Evolutionary conservation across 2,113 vertebrate species (phyloP), one percentile per base, ranked within the genome.

Genomic region (Columba livia): DNA sequence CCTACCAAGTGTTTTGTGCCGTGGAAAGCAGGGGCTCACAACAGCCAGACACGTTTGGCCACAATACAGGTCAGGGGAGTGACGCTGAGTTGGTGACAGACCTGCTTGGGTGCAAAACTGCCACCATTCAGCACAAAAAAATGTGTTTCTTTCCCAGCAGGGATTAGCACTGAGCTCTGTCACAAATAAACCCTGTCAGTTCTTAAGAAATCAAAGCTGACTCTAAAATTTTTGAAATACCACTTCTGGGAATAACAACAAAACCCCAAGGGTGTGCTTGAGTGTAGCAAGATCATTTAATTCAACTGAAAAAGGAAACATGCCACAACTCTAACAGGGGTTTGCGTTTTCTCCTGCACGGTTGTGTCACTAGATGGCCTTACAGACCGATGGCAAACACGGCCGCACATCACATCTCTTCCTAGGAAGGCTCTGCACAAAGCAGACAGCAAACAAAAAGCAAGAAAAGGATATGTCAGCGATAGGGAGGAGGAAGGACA

Each of bases 361-460:
- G 24, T 88, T 95, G 36, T 92, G 82, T 96, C 97, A 94, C 97
- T 97, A 97, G 97, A 94, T 97, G 97, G 92, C 94, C 86, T 88
- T 89, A 81, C 78, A 97, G 89, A 82, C 92, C 86, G 1, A 73
- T 25, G 0, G n/a, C 65, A 89, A 67, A 81, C 48, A 15, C 17
- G 1, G 11, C n/a, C 29, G 64, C 7, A 5, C 75, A 20, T 42
- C 2, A 1, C 32, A 15, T 14, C 23, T 24, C 75, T 18, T 13
- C 19, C 60, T 20, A 44, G 72, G 64, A 51, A 53, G 42, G 34
- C 32, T 25, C 32, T 57, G 88, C 88, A 87, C 85, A 89, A 78
- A 85, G 73, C 74, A 61, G 53, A 50, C 25, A 28, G 72, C 71
- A 65, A 89, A 87, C 84, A 89, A 86, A 88, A 90, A 69, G 36